Evolutionary conservation across 2,797 vertebrate genomes (phyloP).

Genomic region (Falco cherrug): DNA sequence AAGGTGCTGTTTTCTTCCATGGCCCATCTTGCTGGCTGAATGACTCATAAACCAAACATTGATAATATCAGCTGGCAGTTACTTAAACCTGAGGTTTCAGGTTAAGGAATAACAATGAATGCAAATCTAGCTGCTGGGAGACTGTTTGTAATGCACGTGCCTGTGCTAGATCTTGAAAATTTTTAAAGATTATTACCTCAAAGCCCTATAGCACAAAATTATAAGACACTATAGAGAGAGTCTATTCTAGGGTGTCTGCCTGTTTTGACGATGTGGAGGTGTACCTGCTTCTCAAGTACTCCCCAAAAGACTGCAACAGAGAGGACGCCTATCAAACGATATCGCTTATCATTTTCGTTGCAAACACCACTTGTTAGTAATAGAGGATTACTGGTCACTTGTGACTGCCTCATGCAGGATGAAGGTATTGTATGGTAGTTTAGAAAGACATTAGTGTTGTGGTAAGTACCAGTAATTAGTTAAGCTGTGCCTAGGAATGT

Average conservation of each 20-base stretch:
- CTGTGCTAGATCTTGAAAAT: neutral
- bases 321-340: fast-evolving
- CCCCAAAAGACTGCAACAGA: neutral
- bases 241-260: neutral
- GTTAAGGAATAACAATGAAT: constrained; percentile 28
- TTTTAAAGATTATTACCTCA: neutral
- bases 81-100: constrained; percentile 58
- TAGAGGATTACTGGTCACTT: neutral
- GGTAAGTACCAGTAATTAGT: neutral
- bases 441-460: neutral
- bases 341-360: neutral
- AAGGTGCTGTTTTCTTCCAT: constrained; percentile 13
- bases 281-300: neutral
- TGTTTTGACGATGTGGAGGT: neutral
- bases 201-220: neutral
- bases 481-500: neutral
- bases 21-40: neutral
- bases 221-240: neutral
- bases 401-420: neutral
- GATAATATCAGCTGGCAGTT: constrained; percentile 53
- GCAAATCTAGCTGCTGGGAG: neutral
- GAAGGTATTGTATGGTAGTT: neutral
- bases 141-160: fast-evolving
- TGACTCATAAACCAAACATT: constrained; percentile 49
- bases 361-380: neutral